Base-by-base conservation (phyloP, 1,140 invertebrate genomes). In the Euura saliciscinereae region DNA sequence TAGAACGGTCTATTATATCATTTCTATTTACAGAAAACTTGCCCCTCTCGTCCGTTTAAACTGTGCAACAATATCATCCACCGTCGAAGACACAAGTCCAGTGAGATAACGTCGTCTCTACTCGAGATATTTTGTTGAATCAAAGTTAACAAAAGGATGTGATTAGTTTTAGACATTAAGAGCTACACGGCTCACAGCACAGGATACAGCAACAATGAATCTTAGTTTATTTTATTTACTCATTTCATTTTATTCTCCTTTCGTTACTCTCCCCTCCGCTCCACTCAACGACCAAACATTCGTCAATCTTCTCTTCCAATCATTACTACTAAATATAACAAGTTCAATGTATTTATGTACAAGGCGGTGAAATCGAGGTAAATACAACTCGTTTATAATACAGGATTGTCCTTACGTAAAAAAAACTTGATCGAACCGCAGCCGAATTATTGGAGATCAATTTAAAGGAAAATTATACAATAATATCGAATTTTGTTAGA, bases 281-380 rank as follows among this genome's bases (percentile, higher is more conserved):
- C 73, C 80, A 83, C 77, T 80, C 80, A 78, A 78, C 0, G 13
- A 81, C 83, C 82, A 84, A 82, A 78, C 78, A 76, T 78, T 79
- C 79, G 77, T 78, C 79, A 28, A 28, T 28, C 28, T 28, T 28
- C 28, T 28, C 28, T 1, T 28, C 28, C 28, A 28, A 28, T 28
- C 28, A 28, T 28, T 28, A 28, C 28, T 28, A 28, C 28, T 28
- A 28, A 28, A 28, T 28, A 28, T 28, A 28, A 28, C 28, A 28
- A 28, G 28, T 28, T 28, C 1, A 28, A 28, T 28, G 28, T 74
- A 75, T 77, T 77, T 79, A 81, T 84, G 74, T 83, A 84, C 82
- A 85, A 82, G 78, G 77, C 76, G 83, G 79, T 78, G 28, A 28
- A 28, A 75, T 73, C 78, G 76, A 79, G 76, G 77, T 79, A 79